Conservation (phyloP, 2,888 invertebrate genomes). For the Drosophila eohydei region DNA sequence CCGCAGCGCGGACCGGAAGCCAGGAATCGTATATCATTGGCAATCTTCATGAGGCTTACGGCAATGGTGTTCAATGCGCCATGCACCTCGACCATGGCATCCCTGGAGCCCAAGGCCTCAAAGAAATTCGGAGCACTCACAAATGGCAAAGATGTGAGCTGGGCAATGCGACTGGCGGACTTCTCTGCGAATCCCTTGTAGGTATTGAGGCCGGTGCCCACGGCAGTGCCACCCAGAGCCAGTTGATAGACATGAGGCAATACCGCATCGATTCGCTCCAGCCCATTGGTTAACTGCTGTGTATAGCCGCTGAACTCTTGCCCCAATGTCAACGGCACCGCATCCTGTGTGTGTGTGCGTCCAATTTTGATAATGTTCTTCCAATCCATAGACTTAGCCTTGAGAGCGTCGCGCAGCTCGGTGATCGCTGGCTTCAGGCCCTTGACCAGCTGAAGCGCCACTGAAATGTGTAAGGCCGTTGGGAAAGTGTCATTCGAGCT, state of each 20-base stretch:
- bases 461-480: slow-evolving; percentile 98
- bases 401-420: slow-evolving; percentile 89
- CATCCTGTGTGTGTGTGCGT: slow-evolving; percentile 93
- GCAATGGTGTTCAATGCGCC: slow-evolving; percentile 97
- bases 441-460: slow-evolving; percentile 93
- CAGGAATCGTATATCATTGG: slow-evolving; percentile 95
- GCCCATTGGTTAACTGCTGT: slow-evolving; percentile 92
- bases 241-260: slow-evolving; percentile 94
- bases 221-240: slow-evolving; percentile 98
- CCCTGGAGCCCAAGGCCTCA: slow-evolving; percentile 97
- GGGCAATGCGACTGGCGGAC: slow-evolving; percentile 91
- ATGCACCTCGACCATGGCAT: slow-evolving; percentile 97
- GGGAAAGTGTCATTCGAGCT: slow-evolving; percentile 99
- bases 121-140: slow-evolving; percentile 98
- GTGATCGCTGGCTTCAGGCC: slow-evolving; percentile 92
- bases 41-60: slow-evolving; percentile 97
- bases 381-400: slow-evolving; percentile 92
- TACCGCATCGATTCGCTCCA: slow-evolving; percentile 92
- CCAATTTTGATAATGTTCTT: slow-evolving; percentile 97
- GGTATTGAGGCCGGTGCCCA: slow-evolving; percentile 98
- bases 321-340: slow-evolving; percentile 96
- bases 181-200: slow-evolving; percentile 97
- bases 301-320: slow-evolving; percentile 98
- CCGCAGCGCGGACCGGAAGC: slow-evolving; percentile 99
- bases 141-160: slow-evolving; percentile 94